Conservation (phyloP, 2,888 invertebrate genomes). For the Polia nebulosa region DNA sequence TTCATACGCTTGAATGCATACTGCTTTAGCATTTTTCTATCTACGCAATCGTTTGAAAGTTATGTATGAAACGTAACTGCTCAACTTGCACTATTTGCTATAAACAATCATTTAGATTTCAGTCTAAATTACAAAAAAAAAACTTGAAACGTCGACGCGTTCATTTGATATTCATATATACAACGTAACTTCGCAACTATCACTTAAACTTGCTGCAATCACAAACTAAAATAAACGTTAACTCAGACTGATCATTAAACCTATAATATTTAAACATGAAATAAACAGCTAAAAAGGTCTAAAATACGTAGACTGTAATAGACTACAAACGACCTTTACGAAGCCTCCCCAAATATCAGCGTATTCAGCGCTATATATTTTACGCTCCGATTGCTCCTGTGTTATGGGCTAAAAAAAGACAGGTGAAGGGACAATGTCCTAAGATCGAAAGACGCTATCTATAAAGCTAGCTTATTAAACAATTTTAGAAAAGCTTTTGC, state of each 20-base stretch:
- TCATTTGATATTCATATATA: neutral
- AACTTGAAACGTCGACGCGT: neutral
- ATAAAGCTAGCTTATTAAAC: too few species aligned
- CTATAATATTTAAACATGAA: constrained; percentile 16
- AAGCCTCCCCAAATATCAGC: constrained; percentile 25
- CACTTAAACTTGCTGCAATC: neutral
- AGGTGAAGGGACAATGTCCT: constrained; percentile 3
- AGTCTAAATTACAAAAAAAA: neutral
- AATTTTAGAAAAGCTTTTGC: neutral
- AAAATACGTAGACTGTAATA: constrained; percentile 20
- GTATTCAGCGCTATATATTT: constrained; percentile 32
- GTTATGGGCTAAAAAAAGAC: constrained; percentile 27
- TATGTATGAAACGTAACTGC: too few species aligned
- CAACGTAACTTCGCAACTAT: neutral
- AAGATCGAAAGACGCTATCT: neutral
- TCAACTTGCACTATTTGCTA: too few species aligned
- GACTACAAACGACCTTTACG: constrained; percentile 41
- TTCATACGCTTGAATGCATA: too few species aligned
- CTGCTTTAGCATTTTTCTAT: too few species aligned
- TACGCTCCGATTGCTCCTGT: constrained; percentile 25
- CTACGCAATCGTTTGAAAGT: neutral
- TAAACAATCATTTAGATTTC: too few species aligned
- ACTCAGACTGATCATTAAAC: neutral
- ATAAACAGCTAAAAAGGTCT: constrained; percentile 19
- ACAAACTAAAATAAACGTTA: neutral